Conservation (phyloP, 2,888 invertebrate genomes). For the Trissolcus brochymenae region DNA sequence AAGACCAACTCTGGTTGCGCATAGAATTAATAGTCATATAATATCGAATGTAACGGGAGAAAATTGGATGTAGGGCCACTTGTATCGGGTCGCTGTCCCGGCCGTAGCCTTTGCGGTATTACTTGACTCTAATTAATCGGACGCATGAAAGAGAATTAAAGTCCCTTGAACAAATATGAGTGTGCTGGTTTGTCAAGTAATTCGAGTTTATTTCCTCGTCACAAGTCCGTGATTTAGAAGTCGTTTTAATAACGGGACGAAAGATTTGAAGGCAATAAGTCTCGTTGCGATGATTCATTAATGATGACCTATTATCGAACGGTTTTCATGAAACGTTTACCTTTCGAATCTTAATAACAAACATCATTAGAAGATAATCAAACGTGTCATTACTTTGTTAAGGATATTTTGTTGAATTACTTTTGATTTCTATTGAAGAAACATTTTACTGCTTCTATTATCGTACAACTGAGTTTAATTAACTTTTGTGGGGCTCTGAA, state of each 20-base stretch:
- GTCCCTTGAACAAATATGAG: slow-evolving; percentile 60
- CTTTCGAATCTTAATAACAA: background rate
- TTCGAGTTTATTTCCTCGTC: slow-evolving; percentile 51
- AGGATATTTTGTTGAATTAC: too few species aligned
- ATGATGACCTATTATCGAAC: slow-evolving; percentile 5
- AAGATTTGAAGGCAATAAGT: slow-evolving; percentile 20
- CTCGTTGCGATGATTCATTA: slow-evolving; percentile 15
- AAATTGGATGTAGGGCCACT: slow-evolving; percentile 70
- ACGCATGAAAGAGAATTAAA: slow-evolving; percentile 69
- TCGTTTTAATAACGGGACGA: slow-evolving; percentile 24
- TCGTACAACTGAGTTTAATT: too few species aligned
- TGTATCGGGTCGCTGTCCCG: slow-evolving; percentile 66
- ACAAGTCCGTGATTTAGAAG: slow-evolving; percentile 12
- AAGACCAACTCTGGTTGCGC: slow-evolving; percentile 41
- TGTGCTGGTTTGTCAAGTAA: slow-evolving; percentile 62
- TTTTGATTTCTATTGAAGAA: too few species aligned
- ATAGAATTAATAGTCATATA: slow-evolving; percentile 41
- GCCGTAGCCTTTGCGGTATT: slow-evolving; percentile 64
- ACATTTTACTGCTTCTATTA: too few species aligned
- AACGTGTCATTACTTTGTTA: too few species aligned
- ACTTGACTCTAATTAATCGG: slow-evolving; percentile 70
- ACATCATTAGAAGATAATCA: too few species aligned
- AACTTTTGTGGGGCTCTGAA: too few species aligned
- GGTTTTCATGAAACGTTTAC: slow-evolving; percentile 9
- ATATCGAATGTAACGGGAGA: slow-evolving; percentile 67